Evolutionary conservation across 2,888 invertebrate genomes (phyloP).

Genomic region (Aquatica leii): DNA sequence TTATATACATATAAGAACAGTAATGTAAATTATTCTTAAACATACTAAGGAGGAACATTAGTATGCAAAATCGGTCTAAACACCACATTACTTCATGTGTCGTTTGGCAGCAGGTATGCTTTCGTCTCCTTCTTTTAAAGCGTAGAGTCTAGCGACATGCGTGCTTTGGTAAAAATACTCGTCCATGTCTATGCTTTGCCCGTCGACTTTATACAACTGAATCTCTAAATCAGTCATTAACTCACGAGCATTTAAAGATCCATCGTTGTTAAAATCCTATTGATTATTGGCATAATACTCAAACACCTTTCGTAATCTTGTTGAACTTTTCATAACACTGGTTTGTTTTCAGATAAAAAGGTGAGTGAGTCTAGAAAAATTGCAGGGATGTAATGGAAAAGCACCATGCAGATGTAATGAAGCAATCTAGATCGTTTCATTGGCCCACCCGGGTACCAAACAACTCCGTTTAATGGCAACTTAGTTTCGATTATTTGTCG

Average conservation of each 20-base stretch:
- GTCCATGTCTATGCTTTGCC: slow-evolving; percentile 75
- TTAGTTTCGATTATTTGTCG: slow-evolving; percentile 77
- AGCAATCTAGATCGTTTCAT: slow-evolving; percentile 81
- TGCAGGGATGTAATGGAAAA: slow-evolving; percentile 93
- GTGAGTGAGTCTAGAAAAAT: slow-evolving; percentile 82
- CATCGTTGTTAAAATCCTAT: slow-evolving; percentile 85
- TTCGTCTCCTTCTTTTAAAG: slow-evolving; percentile 84
- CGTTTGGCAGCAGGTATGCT: slow-evolving; percentile 80
- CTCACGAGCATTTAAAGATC: slow-evolving; percentile 66
- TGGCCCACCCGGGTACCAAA: slow-evolving; percentile 85
- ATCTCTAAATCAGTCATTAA: slow-evolving; percentile 72
- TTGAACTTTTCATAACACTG: slow-evolving; percentile 88
- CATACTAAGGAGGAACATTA: too few species aligned
- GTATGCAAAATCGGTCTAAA: too few species aligned
- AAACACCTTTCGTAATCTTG: slow-evolving; percentile 82
- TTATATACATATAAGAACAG: too few species aligned
- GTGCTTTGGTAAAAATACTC: slow-evolving; percentile 86
- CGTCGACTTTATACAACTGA: slow-evolving; percentile 73
- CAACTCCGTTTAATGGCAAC: slow-evolving; percentile 87
- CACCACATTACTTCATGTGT: too few species aligned
- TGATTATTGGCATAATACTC: slow-evolving; percentile 93
- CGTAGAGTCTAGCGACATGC: slow-evolving; percentile 78
- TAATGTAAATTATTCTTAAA: too few species aligned
- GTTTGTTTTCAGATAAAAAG: slow-evolving; percentile 84
- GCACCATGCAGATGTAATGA: slow-evolving; percentile 82